Evolutionary conservation across 2,888 invertebrate genomes (phyloP).

Genomic region (Laothoe populi): DNA sequence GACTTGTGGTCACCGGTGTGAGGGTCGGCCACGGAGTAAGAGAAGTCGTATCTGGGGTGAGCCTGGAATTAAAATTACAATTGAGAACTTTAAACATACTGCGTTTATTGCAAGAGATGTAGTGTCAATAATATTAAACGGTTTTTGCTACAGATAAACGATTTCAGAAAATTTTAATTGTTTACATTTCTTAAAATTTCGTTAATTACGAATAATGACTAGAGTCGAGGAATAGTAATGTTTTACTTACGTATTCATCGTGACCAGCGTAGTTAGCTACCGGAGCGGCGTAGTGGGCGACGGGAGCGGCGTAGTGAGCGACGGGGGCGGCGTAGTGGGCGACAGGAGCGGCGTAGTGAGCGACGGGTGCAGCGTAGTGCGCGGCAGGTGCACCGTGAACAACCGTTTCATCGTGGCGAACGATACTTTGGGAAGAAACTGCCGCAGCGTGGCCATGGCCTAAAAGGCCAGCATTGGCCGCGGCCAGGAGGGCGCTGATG

Average conservation of each 20-base stretch:
- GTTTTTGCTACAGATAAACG: too few species aligned
- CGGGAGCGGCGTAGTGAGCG: slow-evolving; percentile 41
- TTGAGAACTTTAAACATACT: background rate
- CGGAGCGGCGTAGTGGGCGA: slow-evolving; percentile 45
- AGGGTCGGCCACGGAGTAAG: slow-evolving; percentile 82
- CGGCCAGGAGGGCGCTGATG: slow-evolving; percentile 57
- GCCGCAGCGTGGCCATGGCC: slow-evolving; percentile 54
- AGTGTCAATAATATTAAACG: too few species aligned
- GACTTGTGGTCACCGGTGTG: slow-evolving; percentile 84
- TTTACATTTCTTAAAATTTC: background rate
- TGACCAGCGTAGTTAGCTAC: slow-evolving; percentile 37
- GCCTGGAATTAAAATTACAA: slow-evolving; percentile 47
- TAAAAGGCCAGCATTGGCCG: slow-evolving; percentile 75
- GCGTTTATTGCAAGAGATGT: too few species aligned
- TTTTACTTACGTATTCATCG: slow-evolving; percentile 59
- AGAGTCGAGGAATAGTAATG: background rate
- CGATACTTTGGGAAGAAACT: slow-evolving; percentile 66
- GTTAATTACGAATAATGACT: background rate
- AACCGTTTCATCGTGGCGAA: slow-evolving; percentile 62
- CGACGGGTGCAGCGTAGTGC: slow-evolving; percentile 40
- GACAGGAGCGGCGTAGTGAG: slow-evolving; percentile 45
- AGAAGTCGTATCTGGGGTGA: slow-evolving; percentile 76
- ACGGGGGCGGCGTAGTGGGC: slow-evolving; percentile 42
- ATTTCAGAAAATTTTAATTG: too few species aligned
- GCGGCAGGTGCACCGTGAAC: slow-evolving; percentile 41